Percentiles rank a stretch among this genome's conserved stretches.
Evolutionary conservation across 2,888 invertebrate species (phyloP).

Genomic region (Aspidiotus rigidus): DNA sequence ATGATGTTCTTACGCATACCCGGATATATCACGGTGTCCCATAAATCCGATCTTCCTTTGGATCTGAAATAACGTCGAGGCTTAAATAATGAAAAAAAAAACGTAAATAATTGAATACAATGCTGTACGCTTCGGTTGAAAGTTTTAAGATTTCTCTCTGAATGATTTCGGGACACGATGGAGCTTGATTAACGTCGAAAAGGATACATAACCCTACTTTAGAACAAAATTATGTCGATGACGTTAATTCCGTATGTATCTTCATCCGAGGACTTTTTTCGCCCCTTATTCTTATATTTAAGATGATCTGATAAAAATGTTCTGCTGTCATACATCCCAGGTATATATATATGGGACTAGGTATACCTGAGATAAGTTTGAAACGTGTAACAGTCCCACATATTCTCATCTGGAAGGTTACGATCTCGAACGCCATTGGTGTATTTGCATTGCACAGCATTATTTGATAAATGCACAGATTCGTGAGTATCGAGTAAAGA

Average conservation of each 20-base stretch:
- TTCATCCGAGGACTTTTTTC: too few species aligned
- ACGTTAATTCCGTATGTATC: too few species aligned
- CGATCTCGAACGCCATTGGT: conserved; percentile 46
- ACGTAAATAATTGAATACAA: not conserved
- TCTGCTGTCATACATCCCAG: too few species aligned
- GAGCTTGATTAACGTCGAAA: too few species aligned
- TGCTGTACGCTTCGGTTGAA: not conserved
- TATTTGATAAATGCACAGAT: conserved; percentile 50
- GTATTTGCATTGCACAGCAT: conserved; percentile 47
- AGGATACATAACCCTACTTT: too few species aligned
- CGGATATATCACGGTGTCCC: conserved; percentile 67
- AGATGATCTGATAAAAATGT: too few species aligned
- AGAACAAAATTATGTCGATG: too few species aligned
- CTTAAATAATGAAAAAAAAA: not conserved
- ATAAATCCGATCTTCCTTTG: conserved; percentile 44
- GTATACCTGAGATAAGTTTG: conserved; percentile 50
- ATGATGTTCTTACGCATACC: conserved; percentile 75
- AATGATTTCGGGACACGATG: too few species aligned
- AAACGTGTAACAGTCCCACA: conserved; percentile 73
- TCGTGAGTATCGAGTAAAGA: conserved; percentile 48
- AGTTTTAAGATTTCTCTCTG: not conserved
- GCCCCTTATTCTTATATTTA: too few species aligned
- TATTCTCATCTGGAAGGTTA: conserved; percentile 63
- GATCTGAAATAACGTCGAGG: not conserved
- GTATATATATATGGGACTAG: too few species aligned